Base-by-base conservation (phyloP, 2,888 invertebrate species). In the Subacronicta megacephala region DNA sequence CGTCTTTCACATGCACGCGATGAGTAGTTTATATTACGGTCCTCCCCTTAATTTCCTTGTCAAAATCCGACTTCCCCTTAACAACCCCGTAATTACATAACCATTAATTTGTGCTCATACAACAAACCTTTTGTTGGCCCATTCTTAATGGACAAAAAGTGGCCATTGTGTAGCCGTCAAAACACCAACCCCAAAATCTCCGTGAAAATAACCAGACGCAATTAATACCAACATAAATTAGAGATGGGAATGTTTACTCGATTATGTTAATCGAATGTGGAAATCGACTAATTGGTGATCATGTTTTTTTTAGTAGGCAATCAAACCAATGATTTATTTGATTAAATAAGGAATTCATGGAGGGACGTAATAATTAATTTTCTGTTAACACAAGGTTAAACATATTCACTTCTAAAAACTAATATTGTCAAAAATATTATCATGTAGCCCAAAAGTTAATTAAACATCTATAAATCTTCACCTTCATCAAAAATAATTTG, bases 81-180 rank as follows among this genome's bases (percentile, higher is more conserved):
- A 57, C 50, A 51, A 51, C 40, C 49, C 60, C 44, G 46, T 76
- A 76, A 72, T 74, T 76, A 76, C 57, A 57, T 58, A 51, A 49
- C 54, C 63, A 74, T 72, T 69, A 72, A 74, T 75, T 72, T 57
- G 56, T 63, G 63, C 51, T 42, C 55, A 53, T 47, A 60, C 58
- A 57, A 58, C 50, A 52, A 41, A 46, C 60, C 56, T 61, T 41
- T 69, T 51, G 46, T 45, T 42, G 23, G 46, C 17, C 54, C 43
- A 60, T 58, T 61, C 52, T 55, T 54, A 68, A 61, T 65, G 69
- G 47, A 69, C 76, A 75, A 72, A 73, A 72, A 72, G 50, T 47
- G 52, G 20, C 50, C 62, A 69, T 76, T 74, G 73, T 75, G 50
- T 53, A 15, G 23, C 40, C 59, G 73, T 74, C 74, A 76, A 72